Base-by-base conservation (phyloP, 1,140 invertebrate genomes). In the Catajapyx aquilonaris region DNA sequence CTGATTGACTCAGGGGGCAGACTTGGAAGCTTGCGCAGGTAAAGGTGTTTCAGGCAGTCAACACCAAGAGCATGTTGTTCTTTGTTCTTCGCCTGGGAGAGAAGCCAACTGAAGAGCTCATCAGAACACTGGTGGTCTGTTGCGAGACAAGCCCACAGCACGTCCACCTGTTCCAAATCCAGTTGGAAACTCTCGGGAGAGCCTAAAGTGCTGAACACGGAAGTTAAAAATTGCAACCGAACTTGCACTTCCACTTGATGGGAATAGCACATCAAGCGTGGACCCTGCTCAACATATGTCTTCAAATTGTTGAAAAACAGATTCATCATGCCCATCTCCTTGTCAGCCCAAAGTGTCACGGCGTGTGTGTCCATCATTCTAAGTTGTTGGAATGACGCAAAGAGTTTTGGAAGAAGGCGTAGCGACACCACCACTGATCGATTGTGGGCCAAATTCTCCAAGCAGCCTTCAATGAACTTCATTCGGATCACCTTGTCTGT, bases 391-490 rank as follows among this genome's bases (percentile, higher is more conserved):
- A 91, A 93, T 31, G 85, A 91, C 4, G 76, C 78, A 39, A 95
- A 73, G 20, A 95, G 55, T 52, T 91, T 91, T 4, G 86, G 85
- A 32, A 95, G 54, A 20, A 94, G 56, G 20, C 85, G 66, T 37
- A 94, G 55, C 5, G 85, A 90, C 1, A 93, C 74, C 1, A 87
- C 77, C 1, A 91, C 81, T 37, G 84, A 88, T 47, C 76, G 68
- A 56, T 91, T 85, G 40, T 72, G 73, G 10, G 83, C 76, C 30
- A 94, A 59, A 60, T 93, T 93, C 44, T 87, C 75, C 20, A 94
- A 60, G 50, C 86, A 93, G 1, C 84, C 86, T 58, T 91, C 85
- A 48, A 94, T 91, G 48, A 94, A 93, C 60, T 90, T 90, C 52
- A 86, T 85, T 21, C 81, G 65, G 35, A 93, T 85, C 32, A 76